Evolutionary conservation across 2,797 vertebrate species (phyloP).

Genomic region (Dicrostonyx torquatus): DNA sequence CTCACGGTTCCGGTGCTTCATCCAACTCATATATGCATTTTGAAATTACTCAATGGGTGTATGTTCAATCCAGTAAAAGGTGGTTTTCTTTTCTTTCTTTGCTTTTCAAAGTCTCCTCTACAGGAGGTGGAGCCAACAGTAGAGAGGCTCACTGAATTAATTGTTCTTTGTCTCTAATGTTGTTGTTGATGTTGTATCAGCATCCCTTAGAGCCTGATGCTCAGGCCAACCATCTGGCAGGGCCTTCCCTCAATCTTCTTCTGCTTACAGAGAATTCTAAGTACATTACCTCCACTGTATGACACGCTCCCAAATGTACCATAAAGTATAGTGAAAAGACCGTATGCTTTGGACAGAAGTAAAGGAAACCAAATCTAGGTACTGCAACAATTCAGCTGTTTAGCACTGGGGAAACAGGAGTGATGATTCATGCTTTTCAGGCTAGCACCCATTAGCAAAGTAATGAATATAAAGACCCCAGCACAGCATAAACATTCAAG

Average conservation of each 20-base stretch:
- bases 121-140: neutral
- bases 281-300: neutral
- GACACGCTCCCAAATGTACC: conserved; percentile 6
- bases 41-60: neutral
- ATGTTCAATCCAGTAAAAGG: neutral
- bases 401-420: neutral
- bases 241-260: neutral
- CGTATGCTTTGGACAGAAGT: conserved; percentile 13
- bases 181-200: neutral
- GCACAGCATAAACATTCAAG: neutral
- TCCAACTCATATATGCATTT: neutral
- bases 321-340: conserved; percentile 25
- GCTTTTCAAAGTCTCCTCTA: conserved; percentile 17
- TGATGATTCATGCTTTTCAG: neutral
- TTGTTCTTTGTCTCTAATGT: neutral
- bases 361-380: neutral
- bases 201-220: neutral
- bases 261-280: conserved; percentile 56
- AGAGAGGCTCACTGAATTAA: neutral
- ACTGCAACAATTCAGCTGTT: neutral
- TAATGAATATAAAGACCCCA: conserved; percentile 23
- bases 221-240: neutral
- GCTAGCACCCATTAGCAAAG: conserved; percentile 1
- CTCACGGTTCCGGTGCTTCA: neutral
- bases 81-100: neutral